Conservation (phyloP, 2,797 vertebrate genomes). For the Cheirogaleus major region DNA sequence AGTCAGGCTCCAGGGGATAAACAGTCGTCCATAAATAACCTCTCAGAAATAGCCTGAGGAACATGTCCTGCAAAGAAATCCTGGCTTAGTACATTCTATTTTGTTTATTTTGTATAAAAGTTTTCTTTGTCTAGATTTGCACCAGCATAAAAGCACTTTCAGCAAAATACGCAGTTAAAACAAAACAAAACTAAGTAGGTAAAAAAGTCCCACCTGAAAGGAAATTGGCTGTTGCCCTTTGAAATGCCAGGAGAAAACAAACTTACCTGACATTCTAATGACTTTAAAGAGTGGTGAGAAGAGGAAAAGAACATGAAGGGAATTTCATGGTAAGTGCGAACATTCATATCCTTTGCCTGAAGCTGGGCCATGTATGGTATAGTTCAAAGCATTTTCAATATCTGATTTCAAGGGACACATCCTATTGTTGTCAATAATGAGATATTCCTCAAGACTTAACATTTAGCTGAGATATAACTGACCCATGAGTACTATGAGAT, state of each 20-base stretch:
- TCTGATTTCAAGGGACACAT: background rate
- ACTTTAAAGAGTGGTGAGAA: background rate
- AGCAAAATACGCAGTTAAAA: constrained; percentile 30
- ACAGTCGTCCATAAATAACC: constrained; percentile 77
- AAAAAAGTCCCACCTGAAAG: constrained; percentile 24
- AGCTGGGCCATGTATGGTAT: no score
- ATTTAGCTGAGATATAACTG: background rate
- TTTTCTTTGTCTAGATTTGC: constrained; percentile 65
- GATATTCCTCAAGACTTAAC: background rate
- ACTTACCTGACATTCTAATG: constrained; percentile 34
- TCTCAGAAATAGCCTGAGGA: constrained; percentile 71
- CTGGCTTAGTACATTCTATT: constrained; percentile 64
- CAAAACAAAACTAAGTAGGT: constrained; percentile 44
- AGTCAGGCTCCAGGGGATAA: constrained; percentile 78
- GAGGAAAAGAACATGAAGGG: background rate
- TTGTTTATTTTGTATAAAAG: constrained; percentile 78
- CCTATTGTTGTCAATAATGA: background rate
- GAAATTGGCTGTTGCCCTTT: constrained; percentile 47
- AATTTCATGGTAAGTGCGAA: background rate
- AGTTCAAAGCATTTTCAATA: background rate
- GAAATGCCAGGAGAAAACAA: constrained; percentile 51
- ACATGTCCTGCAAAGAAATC: constrained; percentile 58
- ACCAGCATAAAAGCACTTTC: constrained; percentile 60
- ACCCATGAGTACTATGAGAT: background rate
- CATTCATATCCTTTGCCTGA: background rate